Percentiles rank a stretch among this genome's conserved stretches.
These are phyloP conservation scores for Anseranas semipalmata DNA, from an alignment of 2,113 vertebrate species.

Conservation along the genomic window DNA sequence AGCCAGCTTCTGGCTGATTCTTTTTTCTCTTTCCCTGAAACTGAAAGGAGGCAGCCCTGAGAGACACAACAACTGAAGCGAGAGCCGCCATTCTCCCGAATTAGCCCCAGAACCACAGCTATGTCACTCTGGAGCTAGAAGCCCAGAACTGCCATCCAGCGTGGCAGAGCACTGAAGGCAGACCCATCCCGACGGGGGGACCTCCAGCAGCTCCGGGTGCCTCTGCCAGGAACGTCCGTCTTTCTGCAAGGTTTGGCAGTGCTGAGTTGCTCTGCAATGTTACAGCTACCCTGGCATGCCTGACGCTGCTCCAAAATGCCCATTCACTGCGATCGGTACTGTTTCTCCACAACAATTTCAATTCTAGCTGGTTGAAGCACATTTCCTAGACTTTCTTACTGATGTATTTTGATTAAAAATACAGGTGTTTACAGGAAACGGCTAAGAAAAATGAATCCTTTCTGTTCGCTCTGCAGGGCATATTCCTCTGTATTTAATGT, in stretches of 20 bases:
- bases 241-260: not conserved
- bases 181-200: fast-evolving
- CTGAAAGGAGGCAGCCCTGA: not conserved
- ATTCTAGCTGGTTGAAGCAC: not conserved
- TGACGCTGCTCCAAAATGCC: not conserved
- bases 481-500: not conserved
- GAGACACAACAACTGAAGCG: not conserved
- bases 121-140: not conserved
- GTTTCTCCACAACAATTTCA: not conserved
- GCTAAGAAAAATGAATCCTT: not conserved
- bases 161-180: not conserved
- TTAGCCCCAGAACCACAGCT: not conserved
- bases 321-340: fast-evolving
- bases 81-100: not conserved
- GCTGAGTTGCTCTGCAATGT: fast-evolving
- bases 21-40: not conserved
- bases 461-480: not conserved
- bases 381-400: not conserved
- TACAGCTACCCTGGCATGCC: not conserved
- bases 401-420: not conserved
- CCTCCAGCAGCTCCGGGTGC: not conserved
- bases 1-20: not conserved
- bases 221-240: fast-evolving
- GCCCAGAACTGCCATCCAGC: not conserved
- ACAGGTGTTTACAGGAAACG: not conserved